Percentiles rank a stretch among this genome's conserved stretches.
These are phyloP conservation scores for Dreissena rostriformis DNA, from an alignment of 1,140 invertebrate genomes.

Conservation along the genomic window DNA sequence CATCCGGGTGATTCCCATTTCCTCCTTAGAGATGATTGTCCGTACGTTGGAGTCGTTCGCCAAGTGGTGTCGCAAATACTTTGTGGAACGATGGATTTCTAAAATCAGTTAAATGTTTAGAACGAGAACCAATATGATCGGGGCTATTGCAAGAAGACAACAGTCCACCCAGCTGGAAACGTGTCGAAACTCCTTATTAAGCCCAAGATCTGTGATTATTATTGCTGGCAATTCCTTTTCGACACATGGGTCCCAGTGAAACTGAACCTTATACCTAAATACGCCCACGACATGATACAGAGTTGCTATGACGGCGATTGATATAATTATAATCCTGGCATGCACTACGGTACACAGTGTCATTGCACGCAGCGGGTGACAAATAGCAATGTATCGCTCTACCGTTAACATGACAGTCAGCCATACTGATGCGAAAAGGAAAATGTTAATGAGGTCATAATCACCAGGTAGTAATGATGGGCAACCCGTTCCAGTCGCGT, in stretches of 20 bases:
- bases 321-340: constrained; percentile 84
- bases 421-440: constrained; percentile 85
- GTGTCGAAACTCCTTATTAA: constrained; percentile 84
- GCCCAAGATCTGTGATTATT: constrained; percentile 52
- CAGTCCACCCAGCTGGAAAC: constrained; percentile 86
- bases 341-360: constrained; percentile 85
- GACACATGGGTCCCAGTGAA: background rate
- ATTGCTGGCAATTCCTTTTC: constrained; percentile 15
- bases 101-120: constrained; percentile 88
- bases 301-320: constrained; percentile 85
- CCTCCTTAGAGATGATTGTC: constrained; percentile 84
- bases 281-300: constrained; percentile 81
- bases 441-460: constrained; percentile 64
- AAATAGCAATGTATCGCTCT: constrained; percentile 89
- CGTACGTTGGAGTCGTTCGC: constrained; percentile 62
- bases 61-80: constrained; percentile 75
- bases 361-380: constrained; percentile 86
- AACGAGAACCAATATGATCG: constrained; percentile 85
- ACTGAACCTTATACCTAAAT: constrained; percentile 60
- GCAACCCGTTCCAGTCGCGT: constrained; percentile 20
- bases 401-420: constrained; percentile 89
- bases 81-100: constrained; percentile 83
- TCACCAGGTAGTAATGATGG: constrained; percentile 48
- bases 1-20: constrained; percentile 87
- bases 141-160: constrained; percentile 85